A percentile compares a stretch with the other conserved stretches of the same genome.
Evolutionary conservation across 2,888 invertebrate genomes (phyloP).

Genomic region (Vannuccia rotundouncinata): DNA sequence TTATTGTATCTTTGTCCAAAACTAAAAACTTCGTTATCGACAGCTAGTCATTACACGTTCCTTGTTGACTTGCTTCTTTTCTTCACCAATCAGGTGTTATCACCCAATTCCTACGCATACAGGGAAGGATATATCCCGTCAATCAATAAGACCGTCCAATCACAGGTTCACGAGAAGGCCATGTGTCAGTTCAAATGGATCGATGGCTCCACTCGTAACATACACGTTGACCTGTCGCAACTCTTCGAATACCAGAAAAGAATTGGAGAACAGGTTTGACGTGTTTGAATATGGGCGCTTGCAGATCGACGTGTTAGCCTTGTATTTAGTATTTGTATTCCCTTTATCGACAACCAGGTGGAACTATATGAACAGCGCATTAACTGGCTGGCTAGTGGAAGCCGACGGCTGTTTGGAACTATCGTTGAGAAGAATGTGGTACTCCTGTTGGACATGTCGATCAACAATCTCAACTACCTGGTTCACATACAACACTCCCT

Average conservation of each 20-base stretch:
- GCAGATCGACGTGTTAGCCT: not conserved
- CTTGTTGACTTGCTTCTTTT: too few relatives aligned
- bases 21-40: too few relatives aligned
- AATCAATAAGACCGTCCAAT: conserved; percentile 55
- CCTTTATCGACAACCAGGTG: conserved; percentile 44
- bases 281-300: not conserved
- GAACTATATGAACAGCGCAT: conserved; percentile 53
- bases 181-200: conserved; percentile 57
- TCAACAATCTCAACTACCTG: conserved; percentile 54
- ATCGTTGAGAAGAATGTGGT: conserved; percentile 48
- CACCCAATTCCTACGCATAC: conserved; percentile 56
- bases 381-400: conserved; percentile 54
- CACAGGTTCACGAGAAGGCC: conserved; percentile 56
- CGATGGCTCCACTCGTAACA: conserved; percentile 55
- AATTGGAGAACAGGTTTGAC: conserved; percentile 44
- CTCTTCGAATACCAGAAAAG: conserved; percentile 57
- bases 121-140: conserved; percentile 56
- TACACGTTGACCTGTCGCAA: conserved; percentile 56
- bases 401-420: conserved; percentile 54
- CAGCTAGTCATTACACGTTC: too few relatives aligned
- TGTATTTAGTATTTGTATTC: not conserved
- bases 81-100: conserved; percentile 50
- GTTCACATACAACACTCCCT: conserved; percentile 57
- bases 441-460: conserved; percentile 52
- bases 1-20: too few relatives aligned